Evolutionary conservation across 1,140 invertebrate genomes (phyloP), one percentile per base, ranked within the genome.

Genomic region (Ceratina calcarata): DNA sequence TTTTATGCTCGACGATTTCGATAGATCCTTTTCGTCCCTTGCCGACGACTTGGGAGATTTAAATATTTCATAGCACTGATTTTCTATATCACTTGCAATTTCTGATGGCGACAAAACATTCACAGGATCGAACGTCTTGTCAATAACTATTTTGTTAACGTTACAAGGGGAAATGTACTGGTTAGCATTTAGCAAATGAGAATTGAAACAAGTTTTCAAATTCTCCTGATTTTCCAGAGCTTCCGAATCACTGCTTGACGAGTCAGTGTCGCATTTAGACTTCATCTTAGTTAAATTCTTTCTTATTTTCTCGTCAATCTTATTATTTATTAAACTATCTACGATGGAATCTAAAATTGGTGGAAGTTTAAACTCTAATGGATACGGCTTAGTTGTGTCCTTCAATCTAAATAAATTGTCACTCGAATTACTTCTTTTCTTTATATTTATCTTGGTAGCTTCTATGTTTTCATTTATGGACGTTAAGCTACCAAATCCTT

Each of bases 321-420:
- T 93, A 80, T 93, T 93, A 37, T 90, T 93, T 49, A 91, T 89
- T 81, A 93, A 87, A 65, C 90, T 93, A 74, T 93, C 91, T 57
- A 92, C 89, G 75, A 96, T 95, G 24, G 95, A 95, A 22, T 95
- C 91, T 80, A 96, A 91, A 89, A 96, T 96, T 18, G 95, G 96
- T 51, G 96, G 96, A 51, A 96, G 89, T 87, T 94, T 93, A 78
- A 93, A 93, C 77, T 93, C 91, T 22, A 92, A 70, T 51, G 89
- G 86, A 81, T 90, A 91, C 8, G 82, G 70, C 60, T 86, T 85
- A 67, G 88, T 85, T 0, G 74, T 61, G 60, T 89, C 83, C n/a
- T 89, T 86, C 0, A 88, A 37, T 51, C 80, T 78, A 0, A 87
- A 83, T 8, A 92, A 32, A 82, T 88, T 90, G 62, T 93, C 91